These are phyloP conservation scores for Ridgeia piscesae DNA, from an alignment of 1,140 invertebrate species.

Conservation along the genomic window DNA sequence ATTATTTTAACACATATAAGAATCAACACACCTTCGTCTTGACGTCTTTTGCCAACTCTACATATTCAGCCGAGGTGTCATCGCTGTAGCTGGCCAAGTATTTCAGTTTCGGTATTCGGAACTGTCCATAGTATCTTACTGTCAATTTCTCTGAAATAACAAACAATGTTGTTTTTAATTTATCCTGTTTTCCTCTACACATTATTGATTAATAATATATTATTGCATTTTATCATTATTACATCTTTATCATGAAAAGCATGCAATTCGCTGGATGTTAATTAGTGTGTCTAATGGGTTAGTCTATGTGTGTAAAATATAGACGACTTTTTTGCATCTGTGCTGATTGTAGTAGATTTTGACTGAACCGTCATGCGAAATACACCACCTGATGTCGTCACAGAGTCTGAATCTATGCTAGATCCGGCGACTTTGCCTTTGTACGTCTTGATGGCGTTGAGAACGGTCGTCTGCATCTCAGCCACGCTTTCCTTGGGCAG, in stretches of 20 bases:
- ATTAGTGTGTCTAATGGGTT: neutral
- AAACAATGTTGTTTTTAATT: neutral
- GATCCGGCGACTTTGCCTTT: neutral
- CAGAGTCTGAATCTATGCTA: neutral
- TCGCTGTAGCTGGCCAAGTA: neutral
- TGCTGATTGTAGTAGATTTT: neutral
- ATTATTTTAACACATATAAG: neutral
- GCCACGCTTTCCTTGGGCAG: neutral
- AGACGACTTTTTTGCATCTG: neutral
- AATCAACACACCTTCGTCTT: neutral
- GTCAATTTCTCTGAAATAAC: neutral
- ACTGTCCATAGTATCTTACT: neutral
- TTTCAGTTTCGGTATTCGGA: neutral
- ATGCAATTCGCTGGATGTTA: neutral
- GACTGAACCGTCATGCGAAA: neutral
- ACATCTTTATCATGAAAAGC: neutral
- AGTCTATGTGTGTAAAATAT: too few species aligned
- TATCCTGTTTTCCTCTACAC: too few species aligned
- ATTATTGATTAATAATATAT: neutral
- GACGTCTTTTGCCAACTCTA: neutral
- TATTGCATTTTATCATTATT: neutral
- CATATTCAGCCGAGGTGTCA: neutral
- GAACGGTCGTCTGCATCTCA: neutral
- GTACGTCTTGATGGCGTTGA: neutral
- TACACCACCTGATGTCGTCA: neutral